Percentiles rank a stretch among this genome's conserved stretches.
phyloP scores from a whole-genome alignment of 1,140 invertebrate genomes.

The Drosophila kikkawai region DNA sequence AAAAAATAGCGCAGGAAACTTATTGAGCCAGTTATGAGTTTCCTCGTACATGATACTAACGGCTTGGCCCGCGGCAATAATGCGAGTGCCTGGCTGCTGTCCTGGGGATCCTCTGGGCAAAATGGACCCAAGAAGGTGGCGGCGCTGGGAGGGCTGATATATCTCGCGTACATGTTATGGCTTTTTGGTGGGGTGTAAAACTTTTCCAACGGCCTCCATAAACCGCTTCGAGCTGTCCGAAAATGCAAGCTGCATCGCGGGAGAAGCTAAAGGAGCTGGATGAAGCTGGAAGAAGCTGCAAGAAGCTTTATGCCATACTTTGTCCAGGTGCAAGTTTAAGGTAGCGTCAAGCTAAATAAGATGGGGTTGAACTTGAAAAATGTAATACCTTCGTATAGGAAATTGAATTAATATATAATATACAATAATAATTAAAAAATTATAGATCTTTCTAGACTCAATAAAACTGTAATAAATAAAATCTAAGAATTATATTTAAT shows the following conservation, averaged over 20 bases:
- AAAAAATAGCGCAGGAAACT: constrained; percentile 78
- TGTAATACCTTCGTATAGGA: no score
- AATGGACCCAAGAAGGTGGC: background rate
- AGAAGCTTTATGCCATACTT: constrained; percentile 12
- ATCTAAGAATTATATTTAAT: no score
- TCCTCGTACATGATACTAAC: constrained; percentile 81
- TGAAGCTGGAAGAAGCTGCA: background rate
- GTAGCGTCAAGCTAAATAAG: background rate
- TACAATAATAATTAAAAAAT: no score
- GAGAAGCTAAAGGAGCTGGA: background rate
- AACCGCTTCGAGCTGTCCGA: constrained; percentile 59
- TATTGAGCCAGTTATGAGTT: constrained; percentile 84
- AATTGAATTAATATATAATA: no score
- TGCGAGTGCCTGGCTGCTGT: constrained; percentile 44
- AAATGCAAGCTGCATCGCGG: constrained; percentile 5
- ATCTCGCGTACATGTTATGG: constrained; percentile 63
- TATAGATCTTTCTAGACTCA: no score
- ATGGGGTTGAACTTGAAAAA: background rate
- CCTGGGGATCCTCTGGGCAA: background rate
- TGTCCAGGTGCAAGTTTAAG: constrained; percentile 13
- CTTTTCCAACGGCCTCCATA: constrained; percentile 63
- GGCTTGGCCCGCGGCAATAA: constrained; percentile 73
- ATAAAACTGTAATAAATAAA: no score
- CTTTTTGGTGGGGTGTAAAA: constrained; percentile 78
- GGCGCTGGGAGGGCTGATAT: constrained; percentile 6